Base-by-base conservation (phyloP, 2,113 vertebrate species). In the Psittacula cyanocephala region DNA sequence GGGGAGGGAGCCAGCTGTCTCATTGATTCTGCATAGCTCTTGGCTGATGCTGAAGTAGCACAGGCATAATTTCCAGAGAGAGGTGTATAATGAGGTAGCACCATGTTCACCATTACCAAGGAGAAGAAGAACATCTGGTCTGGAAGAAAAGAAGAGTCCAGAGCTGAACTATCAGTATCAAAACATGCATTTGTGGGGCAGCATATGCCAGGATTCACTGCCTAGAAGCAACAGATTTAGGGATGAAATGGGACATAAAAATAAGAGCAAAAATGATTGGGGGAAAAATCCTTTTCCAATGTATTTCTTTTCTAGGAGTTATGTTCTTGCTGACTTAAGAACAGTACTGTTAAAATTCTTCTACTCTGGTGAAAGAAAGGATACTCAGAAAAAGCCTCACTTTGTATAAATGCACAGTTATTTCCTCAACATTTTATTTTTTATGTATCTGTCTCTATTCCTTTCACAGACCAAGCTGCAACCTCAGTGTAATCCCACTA, bases 91-190 rank as follows among this genome's bases (percentile, higher is more conserved):
- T 98, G 97, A 98, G 97, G 95, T 88, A 91, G 93, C 62, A 71
- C 96, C 96, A 96, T 93, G 91, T 96, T 96, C 93, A 96, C 95
- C 75, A 96, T 98, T 98, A 96, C 93, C 96, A 97, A 93, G 95
- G 95, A 97, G 97, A 98, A 97, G 96, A 39, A 96, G 96, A 98
- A 98, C 97, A 97, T 98, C 98, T 98, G 98, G 97, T 96, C 90
- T 94, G 96, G 96, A 98, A 97, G 94, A 98, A 98, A 97, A 93
- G 85, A 97, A 43, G 65, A 86, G 92, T 91, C 94, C 97, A 96
- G 91, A 71, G 47, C 89, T 94, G 86, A 97, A 72, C 69, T 92
- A 90, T 91, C 95, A 90, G 71, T 81, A 24, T 91, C 93, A 95
- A 84, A 94, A 79, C 37, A 33, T 72, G 63, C 94, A 91, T 91